These are phyloP conservation scores for Glossosoma conforme DNA, from an alignment of 1,140 invertebrate species.

Conservation along the genomic window DNA sequence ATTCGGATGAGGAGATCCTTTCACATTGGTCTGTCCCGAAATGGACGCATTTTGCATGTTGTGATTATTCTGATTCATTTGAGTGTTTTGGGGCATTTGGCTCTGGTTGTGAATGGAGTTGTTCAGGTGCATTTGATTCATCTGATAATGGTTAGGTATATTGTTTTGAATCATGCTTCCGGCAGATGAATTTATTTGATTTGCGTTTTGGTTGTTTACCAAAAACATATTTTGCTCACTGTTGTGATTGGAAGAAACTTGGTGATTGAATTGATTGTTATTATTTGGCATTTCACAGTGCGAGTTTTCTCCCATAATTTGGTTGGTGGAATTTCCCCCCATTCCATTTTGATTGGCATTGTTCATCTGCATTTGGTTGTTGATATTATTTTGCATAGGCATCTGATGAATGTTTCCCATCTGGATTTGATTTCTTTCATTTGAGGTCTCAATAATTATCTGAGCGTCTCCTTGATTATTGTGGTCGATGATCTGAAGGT, in stretches of 20 bases:
- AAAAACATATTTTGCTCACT: constrained; percentile 28
- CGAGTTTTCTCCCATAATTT: constrained; percentile 9
- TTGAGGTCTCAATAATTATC: constrained; percentile 35
- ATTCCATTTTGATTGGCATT: not conserved
- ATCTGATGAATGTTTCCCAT: constrained; percentile 46
- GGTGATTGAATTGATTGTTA: constrained; percentile 18
- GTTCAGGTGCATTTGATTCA: constrained; percentile 20
- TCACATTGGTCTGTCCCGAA: no score
- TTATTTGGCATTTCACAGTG: constrained; percentile 24
- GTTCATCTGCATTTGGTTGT: constrained; percentile 20
- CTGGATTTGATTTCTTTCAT: constrained; percentile 41
- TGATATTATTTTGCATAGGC: constrained; percentile 36
- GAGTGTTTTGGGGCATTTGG: constrained; percentile 16
- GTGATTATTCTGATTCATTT: constrained; percentile 12
- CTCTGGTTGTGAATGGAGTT: constrained; percentile 14
- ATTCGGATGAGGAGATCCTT: no score
- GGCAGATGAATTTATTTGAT: constrained; percentile 1
- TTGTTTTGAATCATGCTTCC: constrained; percentile 6
- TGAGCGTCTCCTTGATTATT: constrained; percentile 13
- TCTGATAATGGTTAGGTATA: constrained; percentile 2
- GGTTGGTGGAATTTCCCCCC: constrained; percentile 3
- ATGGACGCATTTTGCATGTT: constrained; percentile 12
- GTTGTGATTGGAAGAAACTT: constrained; percentile 20
- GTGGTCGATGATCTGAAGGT: constrained; percentile 6
- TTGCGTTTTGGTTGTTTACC: constrained; percentile 8